Evolutionary conservation across 2,113 vertebrate genomes (phyloP), one percentile per base, ranked within the genome.

Genomic region (Erythrocercus mccallii): DNA sequence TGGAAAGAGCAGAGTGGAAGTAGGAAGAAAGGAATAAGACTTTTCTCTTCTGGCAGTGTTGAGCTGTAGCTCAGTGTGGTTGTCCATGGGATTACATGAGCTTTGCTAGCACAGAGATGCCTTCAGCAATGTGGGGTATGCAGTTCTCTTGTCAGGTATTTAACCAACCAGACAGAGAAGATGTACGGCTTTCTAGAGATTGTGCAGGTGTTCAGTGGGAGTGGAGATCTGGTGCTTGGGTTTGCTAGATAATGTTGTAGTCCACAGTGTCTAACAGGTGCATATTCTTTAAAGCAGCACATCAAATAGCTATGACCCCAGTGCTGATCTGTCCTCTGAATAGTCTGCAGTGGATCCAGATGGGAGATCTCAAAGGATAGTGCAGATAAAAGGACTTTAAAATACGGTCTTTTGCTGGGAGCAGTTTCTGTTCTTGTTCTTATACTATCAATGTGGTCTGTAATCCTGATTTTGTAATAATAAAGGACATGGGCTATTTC

Each of bases 381-480:
- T 77, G 37, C 17, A 76, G 20, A 31, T 37, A 69, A 73, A 87
- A 12, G 17, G 22, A 58, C 17, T 37, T 57, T 37, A 38, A 81
- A 76, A 57, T 20, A 35, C 0, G 0, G 3, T 37, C 15, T 44
- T 23, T 21, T 45, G 12, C 62, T 88, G 28, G 25, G 20, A 76
- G 35, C 37, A 48, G 23, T 17, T 64, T 61, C 38, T 81, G 18
- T 48, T 6, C 35, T 65, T 50, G 56, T 68, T 58, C 27, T 12
- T 51, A 12, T 15, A 28, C 7, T 38, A 9, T 47, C 16, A 61
- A 2, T 42, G 19, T 40, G 21, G 12, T 44, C 35, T 23, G 17
- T 89, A 95, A 90, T 80, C 88, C 83, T 97, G 93, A 35, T 96
- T 96, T 98, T 95, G 89, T 94, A 95, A 25, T 85, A 93, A 51